Base-by-base conservation (phyloP, 2,888 invertebrate species). In the Scaptomyza tumidula region DNA sequence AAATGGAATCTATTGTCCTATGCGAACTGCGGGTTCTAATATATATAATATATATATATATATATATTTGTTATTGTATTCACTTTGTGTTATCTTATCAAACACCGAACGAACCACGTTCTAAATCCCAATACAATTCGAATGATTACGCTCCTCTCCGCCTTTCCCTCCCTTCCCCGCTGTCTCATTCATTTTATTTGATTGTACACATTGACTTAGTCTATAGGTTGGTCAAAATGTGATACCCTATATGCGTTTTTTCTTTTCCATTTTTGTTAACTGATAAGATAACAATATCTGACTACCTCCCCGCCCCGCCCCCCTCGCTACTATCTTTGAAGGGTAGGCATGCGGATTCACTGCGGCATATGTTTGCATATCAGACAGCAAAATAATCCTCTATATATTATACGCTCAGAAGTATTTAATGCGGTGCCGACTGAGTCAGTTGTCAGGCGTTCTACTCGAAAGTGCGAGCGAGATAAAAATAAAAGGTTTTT, bases 321-420 rank as follows among this genome's bases (percentile, higher is more conserved):
- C 37, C n/a, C 37, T 24, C 7, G 29, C 7, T 29, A 10, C 37
- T 49, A 24, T 24, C 19, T 24, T 44, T 39, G 16, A 41, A 41
- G 41, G 41, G 41, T 41, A 41, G 29, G 2, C 29, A 56, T 62
- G 71, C 71, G 67, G 43, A 49, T 66, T 66, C 44, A 73, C 48
- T 75, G 75, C 76, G 72, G 72, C 75, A 75, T 68, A 71, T 75
- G 74, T 63, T 74, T 71, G 71, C 55, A 75, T 74, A 74, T 75
- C 75, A 53, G 55, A 45, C 19, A 57, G 54, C 14, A 29, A 49
- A 53, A 7, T 69, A 39, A 37, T 57, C 14, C 53, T 24, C 11
- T 41, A 13, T 41, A 54, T 2, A n/a, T 27, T 45, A 27, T 39
- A 41, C 19, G 44, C 10, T 52, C 24, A 6, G 6, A 11, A 37